Base-by-base conservation (phyloP, 2,888 invertebrate genomes). In the Lysandra bellargus region DNA sequence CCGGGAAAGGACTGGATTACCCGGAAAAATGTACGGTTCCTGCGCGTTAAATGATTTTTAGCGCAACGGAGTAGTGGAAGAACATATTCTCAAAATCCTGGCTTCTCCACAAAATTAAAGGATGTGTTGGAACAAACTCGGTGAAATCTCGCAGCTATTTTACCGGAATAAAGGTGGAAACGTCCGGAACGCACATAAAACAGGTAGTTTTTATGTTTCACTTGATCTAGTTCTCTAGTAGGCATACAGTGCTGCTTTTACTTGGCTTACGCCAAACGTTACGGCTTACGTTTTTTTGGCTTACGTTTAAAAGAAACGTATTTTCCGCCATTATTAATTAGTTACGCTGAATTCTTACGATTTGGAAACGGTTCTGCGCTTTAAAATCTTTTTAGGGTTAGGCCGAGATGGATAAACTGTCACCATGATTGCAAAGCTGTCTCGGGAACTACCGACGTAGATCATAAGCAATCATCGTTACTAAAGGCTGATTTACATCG, bases 161-260 rank as follows among this genome's bases (percentile, higher is more conserved):
- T 37, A 69, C 69, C 33, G 49, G 23, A 17, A 57, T 30, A 53
- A 53, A 76, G 76, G 57, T 57, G 33, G 57, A 33, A 76, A 76
- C 14, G 2, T 14, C 76, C 9, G 76, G 30, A 53, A 33, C 30
- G 76, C 9, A 53, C 76, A 76, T 76, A 57, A 76, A 76, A 76
- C 53, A 17, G 74, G n/a, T 33, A 57, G 33, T 76, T 76, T 76
- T 57, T 76, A 33, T 76, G 76, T 33, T 57, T 57, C 57, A 76
- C 76, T 76, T 57, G 76, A 57, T 57, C 76, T 53, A 76, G 76
- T 76, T 76, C 30, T 76, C 57, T 57, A 76, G 57, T 76, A 53
- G 23, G 57, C 76, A 30, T 53, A 76, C 76, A 33, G 40, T 44
- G 44, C 74, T 7, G 53, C 75, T 75, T 76, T 76, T 76, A 53